Conservation (phyloP, 1,140 invertebrate genomes). For the Chironomus tepperi region DNA sequence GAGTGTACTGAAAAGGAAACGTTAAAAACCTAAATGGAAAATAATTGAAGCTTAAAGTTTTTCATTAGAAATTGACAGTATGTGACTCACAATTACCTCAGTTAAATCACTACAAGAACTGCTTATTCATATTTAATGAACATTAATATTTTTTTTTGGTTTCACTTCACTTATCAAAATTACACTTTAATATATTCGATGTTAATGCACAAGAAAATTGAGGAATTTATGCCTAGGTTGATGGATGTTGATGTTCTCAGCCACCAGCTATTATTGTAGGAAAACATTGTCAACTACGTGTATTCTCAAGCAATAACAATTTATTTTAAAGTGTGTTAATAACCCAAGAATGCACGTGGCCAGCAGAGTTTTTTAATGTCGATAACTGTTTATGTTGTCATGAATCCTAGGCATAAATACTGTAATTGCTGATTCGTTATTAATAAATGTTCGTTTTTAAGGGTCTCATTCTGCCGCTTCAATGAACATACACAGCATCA, state of each 20-base stretch:
- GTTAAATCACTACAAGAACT: background rate
- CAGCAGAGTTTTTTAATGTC: conserved; percentile 59
- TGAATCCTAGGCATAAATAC: no score
- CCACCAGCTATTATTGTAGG: background rate
- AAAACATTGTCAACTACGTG: conserved; percentile 74
- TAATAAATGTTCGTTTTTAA: background rate
- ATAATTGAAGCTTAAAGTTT: background rate
- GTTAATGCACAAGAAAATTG: background rate
- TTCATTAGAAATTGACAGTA: background rate
- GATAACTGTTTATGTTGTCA: no score
- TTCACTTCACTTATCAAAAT: background rate
- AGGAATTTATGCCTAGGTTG: no score
- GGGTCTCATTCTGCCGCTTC: background rate
- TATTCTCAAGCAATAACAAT: conserved; percentile 98
- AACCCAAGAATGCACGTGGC: conserved; percentile 92
- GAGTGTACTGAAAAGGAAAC: background rate
- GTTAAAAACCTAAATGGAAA: background rate
- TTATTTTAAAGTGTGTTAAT: conserved; percentile 75
- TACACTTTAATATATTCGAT: background rate
- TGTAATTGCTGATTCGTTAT: no score
- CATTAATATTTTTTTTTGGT: background rate
- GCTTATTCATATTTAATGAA: no score
- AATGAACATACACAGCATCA: background rate
- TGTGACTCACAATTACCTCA: background rate
- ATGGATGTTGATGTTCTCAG: background rate